Conservation (phyloP, 2,797 vertebrate species). For the Melanotaenia nigrans region DNA sequence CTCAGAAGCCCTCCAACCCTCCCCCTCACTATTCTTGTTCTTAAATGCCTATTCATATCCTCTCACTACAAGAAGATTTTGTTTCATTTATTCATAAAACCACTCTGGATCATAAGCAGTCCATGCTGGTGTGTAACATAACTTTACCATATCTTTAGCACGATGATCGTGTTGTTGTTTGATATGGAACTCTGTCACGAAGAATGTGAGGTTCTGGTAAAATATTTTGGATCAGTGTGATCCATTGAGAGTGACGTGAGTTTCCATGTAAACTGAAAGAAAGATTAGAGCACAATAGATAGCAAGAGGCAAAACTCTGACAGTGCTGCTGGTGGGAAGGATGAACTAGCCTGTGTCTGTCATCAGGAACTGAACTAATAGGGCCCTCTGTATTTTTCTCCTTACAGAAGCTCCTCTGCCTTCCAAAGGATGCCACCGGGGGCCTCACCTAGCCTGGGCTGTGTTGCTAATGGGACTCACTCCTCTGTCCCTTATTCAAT, state of each 20-base stretch:
- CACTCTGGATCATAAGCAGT: conserved; percentile 42
- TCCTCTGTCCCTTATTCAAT: conserved; percentile 85
- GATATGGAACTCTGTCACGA: neutral
- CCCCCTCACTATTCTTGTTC: conserved; percentile 71
- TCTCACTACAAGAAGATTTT: conserved; percentile 61
- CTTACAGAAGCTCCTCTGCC: conserved; percentile 83
- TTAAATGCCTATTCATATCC: conserved; percentile 80
- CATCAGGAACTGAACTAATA: conserved; percentile 65
- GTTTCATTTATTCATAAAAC: conserved; percentile 76
- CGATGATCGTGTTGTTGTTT: neutral
- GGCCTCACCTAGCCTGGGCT: conserved; percentile 48
- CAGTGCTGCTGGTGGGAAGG: conserved; percentile 52
- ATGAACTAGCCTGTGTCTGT: conserved; percentile 73
- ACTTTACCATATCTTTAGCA: neutral
- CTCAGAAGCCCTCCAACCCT: conserved; percentile 51
- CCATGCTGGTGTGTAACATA: conserved; percentile 17
- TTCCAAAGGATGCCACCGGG: conserved; percentile 84
- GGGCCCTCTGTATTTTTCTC: conserved; percentile 65
- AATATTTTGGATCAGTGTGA: conserved; percentile 30
- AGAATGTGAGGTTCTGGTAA: neutral
- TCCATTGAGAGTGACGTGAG: conserved; percentile 7
- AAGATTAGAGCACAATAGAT: conserved; percentile 1
- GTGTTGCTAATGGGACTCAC: conserved; percentile 76
- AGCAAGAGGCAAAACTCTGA: conserved; percentile 34
- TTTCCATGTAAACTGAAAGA: conserved; percentile 30